Percentiles rank a stretch among this genome's conserved stretches.
Conservation (phyloP, 2,888 invertebrate genomes). For the Lepidocyrtinus sp. region DNA sequence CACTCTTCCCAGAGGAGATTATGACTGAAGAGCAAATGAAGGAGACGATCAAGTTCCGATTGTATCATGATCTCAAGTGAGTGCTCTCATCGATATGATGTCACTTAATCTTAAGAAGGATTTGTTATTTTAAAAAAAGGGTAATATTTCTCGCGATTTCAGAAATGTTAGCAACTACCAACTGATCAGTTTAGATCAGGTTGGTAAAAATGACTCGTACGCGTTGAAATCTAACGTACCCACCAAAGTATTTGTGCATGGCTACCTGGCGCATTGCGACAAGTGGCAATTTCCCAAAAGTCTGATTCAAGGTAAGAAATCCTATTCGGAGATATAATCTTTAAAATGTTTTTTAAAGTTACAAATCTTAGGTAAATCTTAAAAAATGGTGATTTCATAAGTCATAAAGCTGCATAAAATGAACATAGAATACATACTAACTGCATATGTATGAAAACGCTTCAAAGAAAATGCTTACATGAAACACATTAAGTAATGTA, state of each 20-base stretch:
- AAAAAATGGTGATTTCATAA: no score
- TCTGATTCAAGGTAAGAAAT: conserved; percentile 56
- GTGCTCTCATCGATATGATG: background rate
- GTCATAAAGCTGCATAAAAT: no score
- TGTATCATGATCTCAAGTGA: conserved; percentile 58
- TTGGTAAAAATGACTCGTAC: conserved; percentile 48
- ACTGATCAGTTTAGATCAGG: conserved; percentile 39
- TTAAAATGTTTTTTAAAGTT: no score
- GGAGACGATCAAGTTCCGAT: conserved; percentile 52
- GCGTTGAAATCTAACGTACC: conserved; percentile 47
- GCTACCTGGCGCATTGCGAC: conserved; percentile 62
- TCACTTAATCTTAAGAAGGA: no score
- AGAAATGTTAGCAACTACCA: conserved; percentile 61
- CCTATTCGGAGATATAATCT: no score
- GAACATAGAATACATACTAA: no score
- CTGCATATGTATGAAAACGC: no score
- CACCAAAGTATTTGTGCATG: conserved; percentile 63
- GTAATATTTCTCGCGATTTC: background rate
- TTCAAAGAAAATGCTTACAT: no score
- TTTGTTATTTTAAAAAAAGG: background rate
- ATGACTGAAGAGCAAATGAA: conserved; percentile 55
- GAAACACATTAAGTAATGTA: no score
- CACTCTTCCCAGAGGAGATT: conserved; percentile 58
- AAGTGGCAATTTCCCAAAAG: conserved; percentile 62
- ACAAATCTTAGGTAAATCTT: no score